phyloP scores from a whole-genome alignment of 2,888 invertebrate species.

The Xylota sylvarum region DNA sequence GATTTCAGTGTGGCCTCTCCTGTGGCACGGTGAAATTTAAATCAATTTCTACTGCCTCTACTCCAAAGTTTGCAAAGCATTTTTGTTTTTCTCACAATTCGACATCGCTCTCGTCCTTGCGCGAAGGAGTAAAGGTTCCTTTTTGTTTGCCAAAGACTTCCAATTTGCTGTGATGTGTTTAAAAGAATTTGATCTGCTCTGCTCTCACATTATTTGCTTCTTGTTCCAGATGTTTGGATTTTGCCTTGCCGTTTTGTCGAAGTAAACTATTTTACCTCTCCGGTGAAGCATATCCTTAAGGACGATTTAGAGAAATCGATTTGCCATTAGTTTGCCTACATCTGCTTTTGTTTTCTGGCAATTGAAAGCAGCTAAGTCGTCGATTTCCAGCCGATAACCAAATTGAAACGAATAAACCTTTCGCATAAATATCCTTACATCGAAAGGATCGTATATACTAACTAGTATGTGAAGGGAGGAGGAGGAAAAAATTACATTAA shows the following conservation, averaged over 20 bases:
- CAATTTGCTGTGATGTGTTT: conserved; percentile 69
- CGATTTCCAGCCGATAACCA: conserved; percentile 37
- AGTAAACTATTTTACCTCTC: conserved; percentile 38
- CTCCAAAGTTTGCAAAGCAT: background rate
- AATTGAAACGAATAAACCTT: conserved; percentile 40
- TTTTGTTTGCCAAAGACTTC: conserved; percentile 40
- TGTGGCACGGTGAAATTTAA: conserved; percentile 44
- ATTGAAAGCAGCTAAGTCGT: conserved; percentile 21
- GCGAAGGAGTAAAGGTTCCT: background rate
- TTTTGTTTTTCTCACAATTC: background rate
- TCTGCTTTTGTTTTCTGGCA: conserved; percentile 17
- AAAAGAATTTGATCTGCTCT: conserved; percentile 52
- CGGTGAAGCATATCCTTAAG: conserved; percentile 8
- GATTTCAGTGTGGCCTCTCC: conserved; percentile 52
- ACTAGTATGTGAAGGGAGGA: background rate
- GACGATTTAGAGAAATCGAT: conserved; percentile 48
- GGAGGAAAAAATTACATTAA: background rate
- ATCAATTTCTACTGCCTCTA: conserved; percentile 42
- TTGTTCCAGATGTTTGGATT: conserved; percentile 61
- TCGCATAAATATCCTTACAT: conserved; percentile 1
- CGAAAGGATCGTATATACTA: background rate
- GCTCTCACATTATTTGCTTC: conserved; percentile 40
- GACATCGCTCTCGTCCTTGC: too few species aligned
- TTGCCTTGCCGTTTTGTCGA: background rate
- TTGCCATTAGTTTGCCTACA: conserved; percentile 48